Base-by-base conservation (phyloP, 2,113 vertebrate genomes). In the Psophia crepitans region DNA sequence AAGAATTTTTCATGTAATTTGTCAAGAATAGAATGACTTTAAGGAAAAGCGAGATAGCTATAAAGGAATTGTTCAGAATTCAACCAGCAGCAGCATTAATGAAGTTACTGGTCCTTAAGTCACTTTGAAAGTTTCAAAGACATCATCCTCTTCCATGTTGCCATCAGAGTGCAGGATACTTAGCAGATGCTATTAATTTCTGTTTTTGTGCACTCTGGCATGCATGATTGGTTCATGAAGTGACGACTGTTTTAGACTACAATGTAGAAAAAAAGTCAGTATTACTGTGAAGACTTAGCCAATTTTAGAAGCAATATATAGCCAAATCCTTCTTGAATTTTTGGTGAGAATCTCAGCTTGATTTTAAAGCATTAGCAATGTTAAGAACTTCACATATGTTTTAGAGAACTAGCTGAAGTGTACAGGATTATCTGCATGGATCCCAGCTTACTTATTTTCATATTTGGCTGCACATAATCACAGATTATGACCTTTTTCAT, bases 251-350 rank as follows among this genome's bases (percentile, higher is more conserved):
- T 94, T 93, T 82, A 75, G 48, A 84, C 32, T 64, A 78, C 6
- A 60, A 57, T 28, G 46, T 41, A 60, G 48, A 96, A 89, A 86
- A 61, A 91, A 82, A 70, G n/a, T 77, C 7, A 84, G 13, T 81
- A 75, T 81, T 81, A 28, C 73, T 93, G 44, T 65, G 77, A 87
- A 89, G 53, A 3, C 27, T 75, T 82, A 81, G 53, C 22, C 83
- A 92, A n/a, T 89, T 95, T 95, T 92, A 89, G 86, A 92, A 95
- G 80, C 24, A 53, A 69, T 60, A 49, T 84, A 46, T 48, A 92
- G 77, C 86, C 64, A 96, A 92, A 93, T 64, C 26, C 82, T 81
- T 46, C 64, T 61, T 64, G 60, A 70, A 9, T 43, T 87, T 94
- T 75, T 92, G 57, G 51, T 1, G 74, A 84, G 51, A 82, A 82